These are phyloP conservation scores for Phaedon cochleariae DNA, from an alignment of 2,888 invertebrate genomes.

Conservation along the genomic window DNA sequence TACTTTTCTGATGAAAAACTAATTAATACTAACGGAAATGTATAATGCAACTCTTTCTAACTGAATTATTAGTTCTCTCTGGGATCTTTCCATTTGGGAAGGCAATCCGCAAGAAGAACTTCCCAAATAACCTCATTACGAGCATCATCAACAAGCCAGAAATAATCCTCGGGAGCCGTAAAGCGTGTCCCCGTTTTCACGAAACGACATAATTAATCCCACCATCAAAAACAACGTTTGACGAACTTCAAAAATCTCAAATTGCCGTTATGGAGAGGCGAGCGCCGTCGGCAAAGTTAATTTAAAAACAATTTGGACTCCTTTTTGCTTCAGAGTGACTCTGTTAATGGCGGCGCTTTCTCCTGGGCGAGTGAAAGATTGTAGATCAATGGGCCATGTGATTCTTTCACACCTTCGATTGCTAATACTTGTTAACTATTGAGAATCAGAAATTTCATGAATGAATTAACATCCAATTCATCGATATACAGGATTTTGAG, in stretches of 20 bases:
- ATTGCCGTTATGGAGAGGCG: conserved; percentile 33
- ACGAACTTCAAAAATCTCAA: conserved; percentile 28
- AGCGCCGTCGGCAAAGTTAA: conserved; percentile 44
- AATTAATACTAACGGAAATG: no score
- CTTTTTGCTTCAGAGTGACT: conserved; percentile 19
- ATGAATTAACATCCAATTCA: no score
- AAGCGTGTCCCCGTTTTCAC: conserved; percentile 9
- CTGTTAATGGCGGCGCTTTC: neutral
- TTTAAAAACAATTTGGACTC: conserved; percentile 49
- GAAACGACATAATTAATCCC: conserved; percentile 35
- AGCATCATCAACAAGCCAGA: neutral
- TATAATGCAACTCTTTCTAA: no score
- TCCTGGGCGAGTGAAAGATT: neutral
- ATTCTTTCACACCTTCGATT: no score
- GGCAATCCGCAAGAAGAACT: neutral
- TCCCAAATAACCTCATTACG: neutral
- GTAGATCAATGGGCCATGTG: neutral
- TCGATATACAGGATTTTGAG: no score
- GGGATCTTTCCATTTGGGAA: neutral
- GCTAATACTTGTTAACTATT: no score
- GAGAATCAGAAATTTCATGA: no score
- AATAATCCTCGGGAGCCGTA: neutral
- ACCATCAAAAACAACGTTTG: conserved; percentile 33
- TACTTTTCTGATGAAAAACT: no score
- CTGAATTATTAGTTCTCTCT: neutral